Base-by-base conservation (phyloP, 2,113 vertebrate genomes). In the Pongo abelii region DNA sequence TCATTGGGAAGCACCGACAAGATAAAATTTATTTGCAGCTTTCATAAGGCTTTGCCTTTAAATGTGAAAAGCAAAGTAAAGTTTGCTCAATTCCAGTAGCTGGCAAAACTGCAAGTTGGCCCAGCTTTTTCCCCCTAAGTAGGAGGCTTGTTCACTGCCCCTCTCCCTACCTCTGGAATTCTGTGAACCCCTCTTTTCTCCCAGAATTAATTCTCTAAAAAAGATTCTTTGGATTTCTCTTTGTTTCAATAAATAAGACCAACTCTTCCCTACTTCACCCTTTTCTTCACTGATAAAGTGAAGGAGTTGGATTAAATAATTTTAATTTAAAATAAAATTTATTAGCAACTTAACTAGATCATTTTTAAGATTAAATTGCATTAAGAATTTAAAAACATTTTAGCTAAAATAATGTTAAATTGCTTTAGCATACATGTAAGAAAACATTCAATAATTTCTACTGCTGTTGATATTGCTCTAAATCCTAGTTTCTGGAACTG, bases 401-500 rank as follows among this genome's bases (percentile, higher is more conserved):
- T 80, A 55, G 61, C 52, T 84, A 81, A 46, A 67, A 27, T 64
- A 46, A 84, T 80, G 40, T 23, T 46, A 5, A 89, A 20, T 7
- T 13, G 6, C 67, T 81, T 72, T 64, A 81, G 30, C 30, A 17
- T 11, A 43, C 12, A 18, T 7, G 8, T 9, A 43, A 46, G 89
- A 74, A 86, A 70, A 67, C 27, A 9, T 55, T 70, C 40, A 50
- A 8, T 50, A 70, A 46, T 11, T 48, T 70, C 64, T 75, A 57
- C 2, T 46, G 8, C 72, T 69, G 5, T 89, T 55, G 50, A 5
- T 22, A 5, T 59, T 89, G 83, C 57, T 84, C 64, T 93, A 20
- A 11, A 25, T 92, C 40, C 70, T 74, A 46, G 50, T 86, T 85
- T 91, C 81, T 97, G 81, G 83, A 95, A 67, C 43, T 67, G 77